Conservation (phyloP, 2,888 invertebrate genomes). For the Lypha dubia region DNA sequence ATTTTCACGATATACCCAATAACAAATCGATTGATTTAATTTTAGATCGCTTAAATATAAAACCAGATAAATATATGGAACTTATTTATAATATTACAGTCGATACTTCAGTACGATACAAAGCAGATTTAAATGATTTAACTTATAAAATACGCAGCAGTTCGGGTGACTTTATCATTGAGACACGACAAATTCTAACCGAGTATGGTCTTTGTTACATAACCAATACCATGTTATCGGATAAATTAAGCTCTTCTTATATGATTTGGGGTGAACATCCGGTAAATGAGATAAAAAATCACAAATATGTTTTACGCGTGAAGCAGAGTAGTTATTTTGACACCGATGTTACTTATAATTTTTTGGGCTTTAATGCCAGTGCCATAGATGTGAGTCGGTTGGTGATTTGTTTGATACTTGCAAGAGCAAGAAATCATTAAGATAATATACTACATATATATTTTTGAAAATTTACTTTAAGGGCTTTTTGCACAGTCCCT, state of each 20-base stretch:
- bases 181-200: conserved; percentile 80
- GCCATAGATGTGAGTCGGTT: conserved; percentile 76
- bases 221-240: conserved; percentile 77
- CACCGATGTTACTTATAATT: conserved; percentile 77
- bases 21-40: conserved; percentile 76
- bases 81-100: conserved; percentile 81
- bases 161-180: conserved; percentile 74
- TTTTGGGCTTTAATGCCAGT: conserved; percentile 77
- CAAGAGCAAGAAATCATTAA: background rate
- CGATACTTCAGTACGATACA: conserved; percentile 73
- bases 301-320: conserved; percentile 29
- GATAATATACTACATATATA: background rate
- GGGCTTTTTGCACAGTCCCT: conserved; percentile 80
- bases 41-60: conserved; percentile 75
- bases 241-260: conserved; percentile 77
- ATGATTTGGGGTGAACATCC: conserved; percentile 77
- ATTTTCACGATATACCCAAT: conserved; percentile 79
- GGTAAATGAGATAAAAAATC: conserved; percentile 51
- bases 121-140: conserved; percentile 64
- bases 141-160: conserved; percentile 75
- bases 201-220: conserved; percentile 82
- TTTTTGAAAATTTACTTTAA: conserved; percentile 52
- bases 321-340: conserved; percentile 77
- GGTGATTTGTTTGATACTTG: too few relatives aligned
- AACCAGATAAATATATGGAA: conserved; percentile 80